phyloP scores from a whole-genome alignment of 2,888 invertebrate genomes.

The Gastrophysa polygoni region DNA sequence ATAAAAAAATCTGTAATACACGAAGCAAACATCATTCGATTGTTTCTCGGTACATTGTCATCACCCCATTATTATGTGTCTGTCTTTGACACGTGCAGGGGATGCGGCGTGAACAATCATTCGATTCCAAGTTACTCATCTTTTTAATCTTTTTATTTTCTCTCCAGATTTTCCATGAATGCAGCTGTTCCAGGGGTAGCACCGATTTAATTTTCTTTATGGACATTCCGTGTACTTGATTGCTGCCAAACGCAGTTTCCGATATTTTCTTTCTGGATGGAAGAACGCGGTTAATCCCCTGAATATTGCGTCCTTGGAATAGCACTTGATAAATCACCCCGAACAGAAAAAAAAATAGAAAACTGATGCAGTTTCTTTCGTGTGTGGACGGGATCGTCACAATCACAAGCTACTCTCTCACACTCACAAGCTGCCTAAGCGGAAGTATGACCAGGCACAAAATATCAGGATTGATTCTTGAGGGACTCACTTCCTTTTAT shows the following conservation, averaged over 20 bases:
- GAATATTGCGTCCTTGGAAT: not conserved
- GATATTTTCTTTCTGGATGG: slow-evolving; percentile 17
- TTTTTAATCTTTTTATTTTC: slow-evolving; percentile 53
- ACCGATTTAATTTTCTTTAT: slow-evolving; percentile 51
- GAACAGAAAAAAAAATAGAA: too few relatives aligned
- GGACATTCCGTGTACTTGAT: slow-evolving; percentile 47
- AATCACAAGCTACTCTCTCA: too few relatives aligned
- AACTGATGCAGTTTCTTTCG: too few relatives aligned
- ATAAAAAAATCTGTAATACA: slow-evolving; percentile 47
- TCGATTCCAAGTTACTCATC: slow-evolving; percentile 51
- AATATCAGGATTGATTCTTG: too few relatives aligned
- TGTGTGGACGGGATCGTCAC: too few relatives aligned
- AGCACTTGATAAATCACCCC: not conserved
- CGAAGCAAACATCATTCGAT: slow-evolving; percentile 50
- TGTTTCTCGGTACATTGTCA: slow-evolving; percentile 46
- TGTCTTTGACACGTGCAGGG: slow-evolving; percentile 51
- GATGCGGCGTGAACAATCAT: slow-evolving; percentile 49
- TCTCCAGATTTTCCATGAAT: slow-evolving; percentile 45
- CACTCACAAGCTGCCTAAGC: too few relatives aligned
- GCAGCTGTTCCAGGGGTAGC: slow-evolving; percentile 40
- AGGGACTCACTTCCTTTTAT: too few relatives aligned
- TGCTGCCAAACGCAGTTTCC: slow-evolving; percentile 43
- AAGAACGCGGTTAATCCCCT: slow-evolving; percentile 15
- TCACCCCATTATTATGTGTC: slow-evolving; percentile 49
- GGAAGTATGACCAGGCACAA: too few relatives aligned